Base-by-base conservation (phyloP, 1,140 invertebrate genomes). In the Meloidogyne floridensis region DNA sequence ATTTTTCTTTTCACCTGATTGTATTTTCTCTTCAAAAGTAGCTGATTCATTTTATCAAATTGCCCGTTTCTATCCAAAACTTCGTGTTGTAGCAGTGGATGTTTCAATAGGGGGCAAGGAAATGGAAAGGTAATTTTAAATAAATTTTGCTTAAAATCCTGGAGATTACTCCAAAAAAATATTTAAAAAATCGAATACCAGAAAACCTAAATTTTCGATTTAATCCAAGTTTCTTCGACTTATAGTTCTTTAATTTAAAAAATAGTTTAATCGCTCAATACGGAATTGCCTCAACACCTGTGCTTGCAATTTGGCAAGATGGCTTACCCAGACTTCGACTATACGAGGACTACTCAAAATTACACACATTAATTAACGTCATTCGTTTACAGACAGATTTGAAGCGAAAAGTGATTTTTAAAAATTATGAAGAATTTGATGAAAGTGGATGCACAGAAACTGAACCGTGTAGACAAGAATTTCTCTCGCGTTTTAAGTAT, bases 241-340 rank as follows among this genome's bases (percentile, higher is more conserved):
- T 32, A 1, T 32, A 32, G 2, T 32, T 32, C 32, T 32, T 32
- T 2, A 32, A 32, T 32, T 32, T 32, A 32, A 32, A 32, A 32
- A 80, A 76, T 47, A 84, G 83, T 20, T 65, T 84, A 47, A 85
- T 84, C 13, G 54, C 84, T 51, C 83, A 84, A 47, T 84, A 85
- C 43, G 83, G 83, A 15, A 85, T 84, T 69, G 82, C 83, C 4
- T 75, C 72, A 7, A 84, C 83, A 10, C 83, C 83, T 53, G 83
- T 84, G 11, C 78, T 84, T 72, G 83, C 83, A 0, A 18, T 84
- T 18, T 84, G 83, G 83, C 82, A 84, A 71, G 83, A 84, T 54
- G 83, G 83, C 1, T 85, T 77, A 7, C 82, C 83, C 15, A 59
- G 81, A 13, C 83, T 72, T 59, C 42, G 81, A 59, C 74, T 83